Conservation (phyloP, 2,888 invertebrate species). For the Frankliniella fusca region DNA sequence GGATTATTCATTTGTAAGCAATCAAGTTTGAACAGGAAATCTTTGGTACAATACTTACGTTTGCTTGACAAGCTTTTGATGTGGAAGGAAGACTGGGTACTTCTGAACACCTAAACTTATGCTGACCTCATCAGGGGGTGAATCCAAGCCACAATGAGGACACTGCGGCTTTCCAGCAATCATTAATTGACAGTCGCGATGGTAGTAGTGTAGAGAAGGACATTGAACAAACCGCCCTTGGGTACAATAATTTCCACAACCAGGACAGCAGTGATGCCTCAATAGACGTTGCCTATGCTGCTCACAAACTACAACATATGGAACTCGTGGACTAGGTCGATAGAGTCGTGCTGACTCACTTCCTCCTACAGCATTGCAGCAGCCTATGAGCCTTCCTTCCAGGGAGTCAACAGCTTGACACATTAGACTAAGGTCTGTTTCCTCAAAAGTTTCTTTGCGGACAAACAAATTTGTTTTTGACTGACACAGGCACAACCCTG, state of each 20-base stretch:
- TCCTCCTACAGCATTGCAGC: slow-evolving; percentile 64
- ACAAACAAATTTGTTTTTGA: slow-evolving; percentile 44
- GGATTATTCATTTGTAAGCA: slow-evolving; percentile 25
- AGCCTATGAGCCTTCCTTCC: slow-evolving; percentile 71
- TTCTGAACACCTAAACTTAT: slow-evolving; percentile 61
- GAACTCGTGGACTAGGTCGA: slow-evolving; percentile 60
- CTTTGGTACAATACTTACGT: slow-evolving; percentile 42
- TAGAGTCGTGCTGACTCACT: slow-evolving; percentile 58
- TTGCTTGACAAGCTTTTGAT: slow-evolving; percentile 49
- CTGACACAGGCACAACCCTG: slow-evolving; percentile 53
- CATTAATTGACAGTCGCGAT: slow-evolving; percentile 70
- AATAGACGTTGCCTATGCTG: slow-evolving; percentile 71
- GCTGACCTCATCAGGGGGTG: slow-evolving; percentile 55
- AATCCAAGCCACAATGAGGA: slow-evolving; percentile 65
- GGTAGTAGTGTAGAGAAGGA: slow-evolving; percentile 72
- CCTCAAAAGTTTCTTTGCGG: slow-evolving; percentile 31
- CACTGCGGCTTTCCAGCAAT: slow-evolving; percentile 54
- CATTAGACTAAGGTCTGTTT: slow-evolving; percentile 48
- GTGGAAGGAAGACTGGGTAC: slow-evolving; percentile 60
- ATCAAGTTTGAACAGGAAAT: not conserved
- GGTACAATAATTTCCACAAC: slow-evolving; percentile 85
- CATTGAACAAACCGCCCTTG: slow-evolving; percentile 86
- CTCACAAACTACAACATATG: slow-evolving; percentile 71
- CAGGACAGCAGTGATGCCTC: slow-evolving; percentile 83
- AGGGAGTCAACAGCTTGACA: slow-evolving; percentile 75